Percentiles rank a stretch among this genome's conserved stretches.
Conservation (phyloP, 2,888 invertebrate genomes). For the Brachyptera risi region DNA sequence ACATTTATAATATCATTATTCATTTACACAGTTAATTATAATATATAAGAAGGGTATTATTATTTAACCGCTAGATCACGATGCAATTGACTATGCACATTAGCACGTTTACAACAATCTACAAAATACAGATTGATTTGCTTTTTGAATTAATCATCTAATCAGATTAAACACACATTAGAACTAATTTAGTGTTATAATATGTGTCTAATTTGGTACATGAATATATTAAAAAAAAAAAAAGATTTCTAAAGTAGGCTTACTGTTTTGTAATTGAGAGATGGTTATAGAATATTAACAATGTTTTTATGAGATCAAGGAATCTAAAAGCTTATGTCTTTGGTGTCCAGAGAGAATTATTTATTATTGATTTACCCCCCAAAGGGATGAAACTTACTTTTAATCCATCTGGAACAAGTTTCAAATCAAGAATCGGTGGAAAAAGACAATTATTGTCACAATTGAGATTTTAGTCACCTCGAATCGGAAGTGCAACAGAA, state of each 20-base stretch:
- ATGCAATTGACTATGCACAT: slow-evolving; percentile 18
- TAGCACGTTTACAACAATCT: slow-evolving; percentile 13
- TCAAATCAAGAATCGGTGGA: slow-evolving; percentile 15
- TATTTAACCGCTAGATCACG: slow-evolving; percentile 16
- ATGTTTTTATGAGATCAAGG: slow-evolving; percentile 23
- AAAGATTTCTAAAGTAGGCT: slow-evolving; percentile 16
- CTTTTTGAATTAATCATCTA: not conserved
- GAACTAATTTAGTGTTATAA: not conserved
- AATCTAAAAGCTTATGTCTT: slow-evolving; percentile 22
- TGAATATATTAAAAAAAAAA: too few species aligned
- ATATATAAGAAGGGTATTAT: slow-evolving; percentile 19
- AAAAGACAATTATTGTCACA: not conserved
- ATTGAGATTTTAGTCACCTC: not conserved
- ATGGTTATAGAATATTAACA: not conserved
- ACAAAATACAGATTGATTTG: slow-evolving; percentile 8
- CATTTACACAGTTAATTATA: slow-evolving; percentile 16
- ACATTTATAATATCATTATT: not conserved
- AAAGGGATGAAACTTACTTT: too few species aligned
- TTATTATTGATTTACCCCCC: too few species aligned
- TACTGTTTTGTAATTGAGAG: not conserved
- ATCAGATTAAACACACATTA: not conserved
- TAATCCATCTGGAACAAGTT: too few species aligned
- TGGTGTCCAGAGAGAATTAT: slow-evolving; percentile 18
- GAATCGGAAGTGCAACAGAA: too few species aligned
- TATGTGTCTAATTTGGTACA: slow-evolving; percentile 5